These are phyloP conservation scores for Scolopax rusticola DNA, from an alignment of 2,797 vertebrate genomes.

Conservation along the genomic window DNA sequence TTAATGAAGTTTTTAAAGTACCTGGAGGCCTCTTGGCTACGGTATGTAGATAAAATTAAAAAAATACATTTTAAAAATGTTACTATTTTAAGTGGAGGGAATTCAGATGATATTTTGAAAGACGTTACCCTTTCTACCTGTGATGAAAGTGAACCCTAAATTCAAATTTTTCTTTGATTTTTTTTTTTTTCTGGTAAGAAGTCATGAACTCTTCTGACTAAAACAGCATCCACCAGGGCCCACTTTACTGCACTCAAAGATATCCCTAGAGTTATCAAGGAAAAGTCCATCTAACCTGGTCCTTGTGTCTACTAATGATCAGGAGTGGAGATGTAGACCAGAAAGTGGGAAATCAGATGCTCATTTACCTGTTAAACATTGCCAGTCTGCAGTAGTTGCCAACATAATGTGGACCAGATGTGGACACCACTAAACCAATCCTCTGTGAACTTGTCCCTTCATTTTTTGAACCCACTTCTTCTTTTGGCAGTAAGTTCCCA, in stretches of 20 bases:
- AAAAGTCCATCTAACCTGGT: neutral
- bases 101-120: neutral
- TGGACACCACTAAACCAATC: neutral
- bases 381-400: neutral
- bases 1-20: neutral
- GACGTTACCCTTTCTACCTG: neutral
- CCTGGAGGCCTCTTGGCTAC: neutral
- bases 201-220: neutral
- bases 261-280: neutral
- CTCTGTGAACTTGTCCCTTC: neutral
- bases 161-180: neutral
- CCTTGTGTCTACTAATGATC: neutral
- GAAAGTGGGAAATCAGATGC: neutral
- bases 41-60: neutral
- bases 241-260: neutral
- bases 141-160: neutral
- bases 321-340: neutral
- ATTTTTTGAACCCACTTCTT: neutral
- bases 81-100: neutral
- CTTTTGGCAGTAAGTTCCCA: neutral
- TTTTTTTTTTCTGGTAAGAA: neutral
- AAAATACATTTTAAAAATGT: no score
- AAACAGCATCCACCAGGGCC: neutral
- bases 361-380: neutral
- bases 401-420: rapidly evolving